Conservation (phyloP, 1,140 invertebrate species). For the Archivesica marissinica region DNA sequence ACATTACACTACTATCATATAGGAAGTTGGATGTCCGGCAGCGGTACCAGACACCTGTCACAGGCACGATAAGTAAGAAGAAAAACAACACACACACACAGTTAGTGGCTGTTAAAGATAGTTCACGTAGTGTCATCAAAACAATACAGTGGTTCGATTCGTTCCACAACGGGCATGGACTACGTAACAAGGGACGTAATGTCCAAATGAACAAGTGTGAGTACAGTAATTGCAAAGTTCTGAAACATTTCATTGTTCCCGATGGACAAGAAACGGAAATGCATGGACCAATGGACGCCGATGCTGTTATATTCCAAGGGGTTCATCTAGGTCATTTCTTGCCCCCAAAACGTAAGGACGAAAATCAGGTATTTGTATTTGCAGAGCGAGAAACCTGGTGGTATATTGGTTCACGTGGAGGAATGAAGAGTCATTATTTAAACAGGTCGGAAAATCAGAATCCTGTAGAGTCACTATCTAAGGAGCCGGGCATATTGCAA, state of each 20-base stretch:
- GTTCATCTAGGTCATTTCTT: neutral
- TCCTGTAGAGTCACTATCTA: neutral
- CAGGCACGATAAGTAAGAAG: too few relatives aligned
- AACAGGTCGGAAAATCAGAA: slow-evolving; percentile 5
- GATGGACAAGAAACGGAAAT: neutral
- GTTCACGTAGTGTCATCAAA: too few relatives aligned
- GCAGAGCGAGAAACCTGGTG: slow-evolving; percentile 26
- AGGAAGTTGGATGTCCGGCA: too few relatives aligned
- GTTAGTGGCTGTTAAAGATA: too few relatives aligned
- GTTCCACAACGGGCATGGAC: slow-evolving; percentile 3
- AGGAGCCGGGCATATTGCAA: neutral
- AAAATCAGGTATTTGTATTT: slow-evolving; percentile 17
- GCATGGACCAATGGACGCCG: neutral
- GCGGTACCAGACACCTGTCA: too few relatives aligned
- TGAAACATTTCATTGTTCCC: neutral
- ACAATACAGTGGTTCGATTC: slow-evolving; percentile 28
- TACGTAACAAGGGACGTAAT: neutral
- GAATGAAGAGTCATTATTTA: neutral
- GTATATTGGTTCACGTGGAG: neutral
- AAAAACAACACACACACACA: too few relatives aligned
- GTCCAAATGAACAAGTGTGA: neutral
- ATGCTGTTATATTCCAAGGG: slow-evolving; percentile 25
- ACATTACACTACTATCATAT: too few relatives aligned
- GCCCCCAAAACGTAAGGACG: neutral
- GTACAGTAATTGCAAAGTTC: neutral